These are phyloP conservation scores for Balaeniceps rex DNA, from an alignment of 2,113 vertebrate species.

Conservation along the genomic window DNA sequence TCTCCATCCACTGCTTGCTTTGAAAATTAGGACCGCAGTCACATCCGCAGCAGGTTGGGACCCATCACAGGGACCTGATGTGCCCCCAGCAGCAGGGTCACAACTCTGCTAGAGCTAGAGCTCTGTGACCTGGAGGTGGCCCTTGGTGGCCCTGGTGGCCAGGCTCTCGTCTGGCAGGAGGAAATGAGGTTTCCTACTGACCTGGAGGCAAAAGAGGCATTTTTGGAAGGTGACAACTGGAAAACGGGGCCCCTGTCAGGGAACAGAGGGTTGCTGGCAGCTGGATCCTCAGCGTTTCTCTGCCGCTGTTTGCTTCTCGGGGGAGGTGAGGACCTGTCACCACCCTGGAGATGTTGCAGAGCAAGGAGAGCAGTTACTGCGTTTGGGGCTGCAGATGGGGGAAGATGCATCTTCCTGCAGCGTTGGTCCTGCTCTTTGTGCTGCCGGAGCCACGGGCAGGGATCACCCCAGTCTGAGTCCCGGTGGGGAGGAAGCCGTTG, in stretches of 20 bases:
- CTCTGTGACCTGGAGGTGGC: neutral
- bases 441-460: neutral
- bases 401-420: neutral
- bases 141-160: neutral
- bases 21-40: rapidly evolving
- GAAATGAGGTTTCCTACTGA: neutral
- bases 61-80: neutral
- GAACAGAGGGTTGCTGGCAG: neutral
- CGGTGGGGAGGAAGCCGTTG: neutral
- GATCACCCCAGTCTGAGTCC: neutral
- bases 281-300: neutral
- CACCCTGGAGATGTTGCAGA: neutral
- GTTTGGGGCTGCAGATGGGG: neutral
- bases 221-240: neutral
- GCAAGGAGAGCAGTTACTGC: neutral
- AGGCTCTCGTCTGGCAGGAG: neutral
- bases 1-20: neutral
- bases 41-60: neutral
- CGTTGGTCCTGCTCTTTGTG: rapidly evolving
- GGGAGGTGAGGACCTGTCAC: neutral
- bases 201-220: neutral
- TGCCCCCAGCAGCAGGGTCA: neutral
- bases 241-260: neutral
- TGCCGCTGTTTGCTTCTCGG: neutral
- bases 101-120: neutral